phyloP scores from a whole-genome alignment of 2,113 vertebrate genomes.

The Petromus typicus region DNA sequence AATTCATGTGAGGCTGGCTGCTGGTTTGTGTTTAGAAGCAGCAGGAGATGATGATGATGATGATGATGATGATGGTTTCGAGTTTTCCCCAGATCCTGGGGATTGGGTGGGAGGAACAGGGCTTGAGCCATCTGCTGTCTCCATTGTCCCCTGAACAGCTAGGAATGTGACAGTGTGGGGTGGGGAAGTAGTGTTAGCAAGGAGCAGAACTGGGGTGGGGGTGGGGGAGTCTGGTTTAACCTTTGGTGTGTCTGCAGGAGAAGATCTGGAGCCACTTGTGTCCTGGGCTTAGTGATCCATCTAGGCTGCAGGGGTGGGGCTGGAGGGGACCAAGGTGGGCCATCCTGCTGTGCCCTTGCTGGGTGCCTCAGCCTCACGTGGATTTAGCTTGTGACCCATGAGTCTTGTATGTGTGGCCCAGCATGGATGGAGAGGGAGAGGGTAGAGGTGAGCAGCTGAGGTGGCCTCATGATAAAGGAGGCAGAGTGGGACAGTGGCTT shows the following conservation, averaged over 20 bases:
- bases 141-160: constrained; percentile 87
- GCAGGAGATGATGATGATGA: constrained; percentile 54
- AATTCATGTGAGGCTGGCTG: neutral
- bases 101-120: constrained; percentile 82
- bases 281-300: neutral
- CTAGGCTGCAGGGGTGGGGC: neutral
- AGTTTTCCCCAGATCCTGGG: constrained; percentile 82
- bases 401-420: too few relatives aligned
- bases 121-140: constrained; percentile 86
- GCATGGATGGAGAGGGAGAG: neutral
- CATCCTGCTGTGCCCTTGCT: neutral
- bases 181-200: constrained; percentile 63
- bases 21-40: constrained; percentile 84
- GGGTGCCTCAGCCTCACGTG: neutral
- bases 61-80: constrained; percentile 54
- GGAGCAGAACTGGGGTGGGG: constrained; percentile 33
- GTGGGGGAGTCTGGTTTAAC: neutral
- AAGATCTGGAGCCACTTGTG: neutral
- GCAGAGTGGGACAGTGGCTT: neutral
- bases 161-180: neutral
- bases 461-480: neutral
- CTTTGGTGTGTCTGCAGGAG: neutral
- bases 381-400: neutral
- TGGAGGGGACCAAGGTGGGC: neutral
- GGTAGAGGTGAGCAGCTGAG: neutral